Percentiles rank a stretch among this genome's conserved stretches.
These are phyloP conservation scores for Drosophila littoralis DNA, from an alignment of 1,140 invertebrate species.

Conservation along the genomic window DNA sequence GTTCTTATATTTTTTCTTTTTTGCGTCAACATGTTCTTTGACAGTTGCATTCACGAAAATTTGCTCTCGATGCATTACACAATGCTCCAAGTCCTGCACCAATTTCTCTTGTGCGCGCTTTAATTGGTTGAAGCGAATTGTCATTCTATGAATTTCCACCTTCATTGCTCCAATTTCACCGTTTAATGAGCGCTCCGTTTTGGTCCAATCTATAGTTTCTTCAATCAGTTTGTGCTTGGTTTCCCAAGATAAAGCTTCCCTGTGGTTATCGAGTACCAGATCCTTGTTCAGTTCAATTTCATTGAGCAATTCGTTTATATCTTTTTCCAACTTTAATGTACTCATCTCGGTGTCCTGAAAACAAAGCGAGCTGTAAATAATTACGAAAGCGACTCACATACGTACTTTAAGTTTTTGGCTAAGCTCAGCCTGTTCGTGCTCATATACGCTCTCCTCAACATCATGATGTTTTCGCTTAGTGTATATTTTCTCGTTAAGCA, in stretches of 20 bases:
- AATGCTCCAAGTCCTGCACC: constrained; percentile 90
- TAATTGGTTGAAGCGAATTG: constrained; percentile 89
- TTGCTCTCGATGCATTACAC: constrained; percentile 89
- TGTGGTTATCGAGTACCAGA: constrained; percentile 87
- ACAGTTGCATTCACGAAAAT: constrained; percentile 87
- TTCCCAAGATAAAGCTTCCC: constrained; percentile 91
- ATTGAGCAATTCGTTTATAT: constrained; percentile 88
- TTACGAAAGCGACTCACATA: constrained; percentile 12
- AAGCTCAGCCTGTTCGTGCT: constrained; percentile 86
- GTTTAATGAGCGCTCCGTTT: constrained; percentile 86
- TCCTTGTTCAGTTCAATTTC: constrained; percentile 88
- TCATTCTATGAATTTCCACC: constrained; percentile 93
- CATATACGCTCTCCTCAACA: constrained; percentile 87
- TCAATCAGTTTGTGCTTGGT: constrained; percentile 90
- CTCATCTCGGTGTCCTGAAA: constrained; percentile 87
- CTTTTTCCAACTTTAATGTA: constrained; percentile 87
- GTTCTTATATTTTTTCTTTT: constrained; percentile 70
- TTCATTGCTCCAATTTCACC: constrained; percentile 90
- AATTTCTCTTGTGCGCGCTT: constrained; percentile 90
- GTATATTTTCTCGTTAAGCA: constrained; percentile 87
- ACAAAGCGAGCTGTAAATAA: constrained; percentile 60
- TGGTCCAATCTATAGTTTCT: constrained; percentile 88
- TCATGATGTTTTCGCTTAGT: constrained; percentile 87
- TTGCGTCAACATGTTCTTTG: constrained; percentile 85
- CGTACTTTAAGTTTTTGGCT: constrained; percentile 85